Percentiles rank a stretch among this genome's conserved stretches.
phyloP scores from a whole-genome alignment of 2,113 vertebrate genomes.

The Ploceus nigricollis region DNA sequence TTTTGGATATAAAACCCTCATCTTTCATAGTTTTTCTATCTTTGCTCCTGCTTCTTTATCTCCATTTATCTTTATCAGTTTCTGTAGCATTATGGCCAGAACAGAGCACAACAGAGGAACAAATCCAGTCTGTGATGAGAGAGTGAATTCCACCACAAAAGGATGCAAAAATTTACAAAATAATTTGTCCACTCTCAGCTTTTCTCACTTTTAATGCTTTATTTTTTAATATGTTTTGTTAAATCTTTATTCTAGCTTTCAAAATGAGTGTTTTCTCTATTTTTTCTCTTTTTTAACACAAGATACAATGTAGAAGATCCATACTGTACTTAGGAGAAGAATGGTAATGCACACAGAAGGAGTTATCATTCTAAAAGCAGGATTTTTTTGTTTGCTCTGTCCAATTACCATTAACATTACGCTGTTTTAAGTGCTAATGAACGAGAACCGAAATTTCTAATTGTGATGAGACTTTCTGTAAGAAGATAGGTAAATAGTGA shows the following conservation, averaged over 20 bases:
- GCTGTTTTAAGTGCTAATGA: neutral
- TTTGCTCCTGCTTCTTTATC: neutral
- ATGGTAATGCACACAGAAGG: neutral
- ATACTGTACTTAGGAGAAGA: neutral
- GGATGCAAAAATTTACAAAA: neutral
- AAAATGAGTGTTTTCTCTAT: neutral
- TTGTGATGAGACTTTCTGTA: neutral
- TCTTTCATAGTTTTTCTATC: conserved; percentile 6
- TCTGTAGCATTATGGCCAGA: neutral
- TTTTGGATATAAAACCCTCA: neutral
- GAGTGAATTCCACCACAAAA: accelerated
- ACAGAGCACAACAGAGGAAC: neutral
- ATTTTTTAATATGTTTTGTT: neutral
- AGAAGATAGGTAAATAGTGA: neutral
- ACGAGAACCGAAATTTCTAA: neutral
- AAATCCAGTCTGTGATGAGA: neutral
- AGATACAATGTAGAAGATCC: neutral
- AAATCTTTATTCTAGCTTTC: neutral
- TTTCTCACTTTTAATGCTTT: neutral
- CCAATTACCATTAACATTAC: neutral
- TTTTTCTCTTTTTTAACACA: neutral
- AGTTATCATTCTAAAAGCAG: neutral
- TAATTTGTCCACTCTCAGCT: neutral
- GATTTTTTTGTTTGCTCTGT: neutral
- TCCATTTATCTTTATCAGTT: conserved; percentile 25